Percentiles rank a stretch among this genome's conserved stretches.
Evolutionary conservation across 2,888 invertebrate species (phyloP).

Genomic region (Mythimna loreyi): DNA sequence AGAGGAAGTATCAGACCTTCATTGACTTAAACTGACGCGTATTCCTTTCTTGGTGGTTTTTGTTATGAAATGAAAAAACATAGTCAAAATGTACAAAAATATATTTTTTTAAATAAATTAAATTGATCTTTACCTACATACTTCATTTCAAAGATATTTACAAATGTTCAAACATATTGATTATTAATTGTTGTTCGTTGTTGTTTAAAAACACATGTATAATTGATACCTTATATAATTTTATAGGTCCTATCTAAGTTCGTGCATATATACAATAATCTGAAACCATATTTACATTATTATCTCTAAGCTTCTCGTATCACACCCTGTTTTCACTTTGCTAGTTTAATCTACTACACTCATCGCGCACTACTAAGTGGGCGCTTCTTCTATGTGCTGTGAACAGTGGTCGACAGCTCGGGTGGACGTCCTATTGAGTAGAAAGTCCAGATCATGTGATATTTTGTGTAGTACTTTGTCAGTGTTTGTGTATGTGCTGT

Average conservation of each 20-base stretch:
- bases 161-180: not conserved
- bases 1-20: too few species aligned
- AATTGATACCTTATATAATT: not conserved
- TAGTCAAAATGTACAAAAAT: slow-evolving; percentile 27
- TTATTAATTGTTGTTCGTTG: not conserved
- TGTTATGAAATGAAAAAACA: slow-evolving; percentile 12
- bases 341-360: slow-evolving; percentile 58
- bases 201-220: not conserved
- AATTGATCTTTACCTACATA: not conserved
- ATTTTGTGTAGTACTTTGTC: slow-evolving; percentile 95
- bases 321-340: slow-evolving; percentile 83
- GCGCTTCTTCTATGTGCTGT: slow-evolving; percentile 83
- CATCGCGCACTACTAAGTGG: slow-evolving; percentile 74
- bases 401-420: slow-evolving; percentile 62
- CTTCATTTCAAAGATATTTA: not conserved
- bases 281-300: slow-evolving; percentile 7
- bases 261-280: not conserved
- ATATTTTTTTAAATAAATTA: not conserved
- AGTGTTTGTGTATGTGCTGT: slow-evolving; percentile 80
- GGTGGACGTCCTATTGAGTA: slow-evolving; percentile 93
- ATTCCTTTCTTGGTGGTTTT: too few species aligned
- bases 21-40: too few species aligned
- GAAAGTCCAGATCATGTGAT: slow-evolving; percentile 95
- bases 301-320: slow-evolving; percentile 63
- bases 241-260: not conserved